Conservation (phyloP, 2,888 invertebrate species). For the Dynastes tityus region DNA sequence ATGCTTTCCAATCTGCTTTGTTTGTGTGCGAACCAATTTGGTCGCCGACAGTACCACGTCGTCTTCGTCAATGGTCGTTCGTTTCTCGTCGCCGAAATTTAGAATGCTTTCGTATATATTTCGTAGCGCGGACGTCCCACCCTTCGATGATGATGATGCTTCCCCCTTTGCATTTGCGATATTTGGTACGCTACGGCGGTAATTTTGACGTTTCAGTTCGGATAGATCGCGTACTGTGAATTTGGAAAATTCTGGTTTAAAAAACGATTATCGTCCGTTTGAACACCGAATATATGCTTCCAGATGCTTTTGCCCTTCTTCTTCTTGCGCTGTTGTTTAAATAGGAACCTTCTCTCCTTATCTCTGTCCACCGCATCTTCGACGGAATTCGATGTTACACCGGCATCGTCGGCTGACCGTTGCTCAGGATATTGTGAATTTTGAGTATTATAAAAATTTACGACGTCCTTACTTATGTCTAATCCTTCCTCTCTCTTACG, state of each 20-base stretch:
- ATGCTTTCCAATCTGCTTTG: neutral
- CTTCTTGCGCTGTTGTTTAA: constrained; percentile 52
- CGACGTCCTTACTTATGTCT: constrained; percentile 4
- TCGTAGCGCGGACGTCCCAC: neutral
- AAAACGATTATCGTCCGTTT: constrained; percentile 57
- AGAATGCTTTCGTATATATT: neutral
- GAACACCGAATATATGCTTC: constrained; percentile 57
- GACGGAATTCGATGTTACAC: neutral
- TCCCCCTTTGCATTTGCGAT: neutral
- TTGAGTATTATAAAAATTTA: constrained; percentile 51
- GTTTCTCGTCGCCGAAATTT: constrained; percentile 27
- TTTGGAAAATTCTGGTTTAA: constrained; percentile 60
- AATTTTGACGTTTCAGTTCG: constrained; percentile 47
- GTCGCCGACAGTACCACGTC: constrained; percentile 2
- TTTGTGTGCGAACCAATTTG: neutral
- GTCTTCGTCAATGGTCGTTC: constrained; percentile 19
- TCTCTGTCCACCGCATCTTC: neutral
- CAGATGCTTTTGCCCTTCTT: constrained; percentile 56
- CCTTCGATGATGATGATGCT: neutral
- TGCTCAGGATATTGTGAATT: constrained; percentile 51
- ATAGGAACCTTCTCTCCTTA: constrained; percentile 53
- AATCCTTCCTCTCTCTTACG: constrained; percentile 11
- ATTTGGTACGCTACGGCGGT: constrained; percentile 29
- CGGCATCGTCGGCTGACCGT: constrained; percentile 18
- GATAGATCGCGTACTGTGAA: constrained; percentile 57